Conservation (phyloP, 2,888 invertebrate species). For the Beris morrisii region DNA sequence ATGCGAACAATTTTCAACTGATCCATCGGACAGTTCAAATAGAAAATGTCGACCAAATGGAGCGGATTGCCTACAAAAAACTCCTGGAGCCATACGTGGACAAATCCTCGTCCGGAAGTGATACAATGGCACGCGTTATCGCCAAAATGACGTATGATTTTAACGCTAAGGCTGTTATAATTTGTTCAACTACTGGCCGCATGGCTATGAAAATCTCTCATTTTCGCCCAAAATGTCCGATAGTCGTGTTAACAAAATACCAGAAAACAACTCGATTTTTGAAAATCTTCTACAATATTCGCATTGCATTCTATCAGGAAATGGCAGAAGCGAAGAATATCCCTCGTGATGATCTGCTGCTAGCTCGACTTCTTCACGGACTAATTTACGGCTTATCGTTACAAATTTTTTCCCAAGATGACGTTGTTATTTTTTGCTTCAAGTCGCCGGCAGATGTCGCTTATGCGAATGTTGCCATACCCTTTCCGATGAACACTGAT, state of each 20-base stretch:
- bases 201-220: constrained; percentile 51
- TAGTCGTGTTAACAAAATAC: constrained; percentile 47
- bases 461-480: constrained; percentile 31
- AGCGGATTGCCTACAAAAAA: not conserved
- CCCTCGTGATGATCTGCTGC: not conserved
- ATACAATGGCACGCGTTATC: constrained; percentile 46
- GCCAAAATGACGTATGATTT: constrained; percentile 47
- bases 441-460: constrained; percentile 19
- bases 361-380: constrained; percentile 15
- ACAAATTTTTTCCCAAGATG: constrained; percentile 4
- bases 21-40: constrained; percentile 37
- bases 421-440: constrained; percentile 21
- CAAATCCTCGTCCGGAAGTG: constrained; percentile 45
- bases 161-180: constrained; percentile 46
- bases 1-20: constrained; percentile 43
- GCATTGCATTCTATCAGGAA: constrained; percentile 29
- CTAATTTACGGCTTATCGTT: constrained; percentile 10
- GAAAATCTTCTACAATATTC: constrained; percentile 46
- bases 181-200: constrained; percentile 46
- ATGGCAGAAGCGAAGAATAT: constrained; percentile 4
- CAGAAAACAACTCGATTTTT: constrained; percentile 46
- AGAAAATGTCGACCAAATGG: not conserved
- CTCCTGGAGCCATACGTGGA: constrained; percentile 40
- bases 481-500: constrained; percentile 10
- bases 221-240: constrained; percentile 48